These are phyloP conservation scores for Zeugodacus cucurbitae DNA, from an alignment of 1,140 invertebrate species.

Conservation along the genomic window DNA sequence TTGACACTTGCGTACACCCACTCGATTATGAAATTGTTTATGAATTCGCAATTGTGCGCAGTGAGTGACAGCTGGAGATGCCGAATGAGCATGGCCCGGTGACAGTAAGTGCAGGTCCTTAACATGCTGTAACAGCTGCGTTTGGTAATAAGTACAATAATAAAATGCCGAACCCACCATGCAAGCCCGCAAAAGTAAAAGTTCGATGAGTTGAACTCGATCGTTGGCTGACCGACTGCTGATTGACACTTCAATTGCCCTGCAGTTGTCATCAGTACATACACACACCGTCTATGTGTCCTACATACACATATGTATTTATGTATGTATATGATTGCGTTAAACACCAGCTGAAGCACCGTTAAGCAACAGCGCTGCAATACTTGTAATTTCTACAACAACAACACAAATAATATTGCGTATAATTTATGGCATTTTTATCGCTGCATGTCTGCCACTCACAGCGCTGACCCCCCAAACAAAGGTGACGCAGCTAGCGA, in stretches of 20 bases:
- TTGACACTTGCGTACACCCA: neutral
- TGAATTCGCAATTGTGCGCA: neutral
- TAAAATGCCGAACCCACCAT: neutral
- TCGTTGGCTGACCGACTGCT: neutral
- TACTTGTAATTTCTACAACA: neutral
- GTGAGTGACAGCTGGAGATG: neutral
- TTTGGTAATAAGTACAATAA: conserved; percentile 8
- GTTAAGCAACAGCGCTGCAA: neutral
- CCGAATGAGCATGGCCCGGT: neutral
- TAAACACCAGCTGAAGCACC: neutral
- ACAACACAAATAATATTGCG: neutral
- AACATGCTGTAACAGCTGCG: conserved; percentile 35
- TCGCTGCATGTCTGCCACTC: neutral
- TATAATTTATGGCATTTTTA: neutral
- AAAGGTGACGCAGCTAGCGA: neutral
- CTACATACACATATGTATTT: neutral
- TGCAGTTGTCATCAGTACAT: neutral
- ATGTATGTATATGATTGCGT: neutral
- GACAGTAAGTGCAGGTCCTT: conserved; percentile 30
- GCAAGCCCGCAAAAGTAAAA: neutral
- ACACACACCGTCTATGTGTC: too few relatives aligned
- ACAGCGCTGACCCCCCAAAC: neutral
- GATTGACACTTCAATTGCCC: neutral
- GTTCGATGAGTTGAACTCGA: neutral
- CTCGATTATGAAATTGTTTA: neutral